Evolutionary conservation across 2,888 invertebrate genomes (phyloP).

Genomic region (Metallyticus violacea): DNA sequence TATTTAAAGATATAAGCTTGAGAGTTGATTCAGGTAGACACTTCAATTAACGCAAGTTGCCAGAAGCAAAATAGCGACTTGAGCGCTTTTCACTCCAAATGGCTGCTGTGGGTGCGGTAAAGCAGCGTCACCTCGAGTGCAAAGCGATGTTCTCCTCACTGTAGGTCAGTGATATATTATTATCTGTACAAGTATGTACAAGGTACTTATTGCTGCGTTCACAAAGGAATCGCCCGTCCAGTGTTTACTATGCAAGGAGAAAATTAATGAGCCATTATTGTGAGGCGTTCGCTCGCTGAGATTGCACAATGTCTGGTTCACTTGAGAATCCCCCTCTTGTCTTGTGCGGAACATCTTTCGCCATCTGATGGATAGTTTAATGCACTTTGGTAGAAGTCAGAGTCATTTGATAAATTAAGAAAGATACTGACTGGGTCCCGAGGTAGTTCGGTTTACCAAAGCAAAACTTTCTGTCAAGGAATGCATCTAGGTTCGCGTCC

Average conservation of each 20-base stretch:
- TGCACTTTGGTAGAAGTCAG: not conserved
- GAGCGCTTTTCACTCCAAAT: not conserved
- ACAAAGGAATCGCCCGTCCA: not conserved
- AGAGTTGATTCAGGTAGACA: too few relatives aligned
- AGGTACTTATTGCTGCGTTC: not conserved
- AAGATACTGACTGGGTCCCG: too few relatives aligned
- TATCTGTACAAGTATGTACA: not conserved
- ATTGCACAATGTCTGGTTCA: not conserved
- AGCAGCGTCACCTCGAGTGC: not conserved
- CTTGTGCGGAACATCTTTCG: too few relatives aligned
- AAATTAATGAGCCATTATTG: constrained; percentile 1
- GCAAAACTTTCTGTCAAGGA: too few relatives aligned
- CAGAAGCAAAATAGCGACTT: not conserved
- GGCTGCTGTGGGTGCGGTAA: not conserved
- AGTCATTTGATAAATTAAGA: not conserved
- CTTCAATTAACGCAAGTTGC: not conserved
- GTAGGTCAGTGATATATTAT: not conserved
- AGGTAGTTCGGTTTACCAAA: too few relatives aligned
- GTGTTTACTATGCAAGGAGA: not conserved
- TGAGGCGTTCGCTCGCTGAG: not conserved
- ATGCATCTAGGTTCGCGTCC: too few relatives aligned
- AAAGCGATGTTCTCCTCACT: constrained; percentile 2
- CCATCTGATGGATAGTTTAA: not conserved
- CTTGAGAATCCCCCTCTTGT: not conserved
- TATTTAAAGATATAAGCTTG: not conserved